These are phyloP conservation scores for Cyphomyrus discorhynchus DNA, from an alignment of 2,113 vertebrate species.

Conservation along the genomic window DNA sequence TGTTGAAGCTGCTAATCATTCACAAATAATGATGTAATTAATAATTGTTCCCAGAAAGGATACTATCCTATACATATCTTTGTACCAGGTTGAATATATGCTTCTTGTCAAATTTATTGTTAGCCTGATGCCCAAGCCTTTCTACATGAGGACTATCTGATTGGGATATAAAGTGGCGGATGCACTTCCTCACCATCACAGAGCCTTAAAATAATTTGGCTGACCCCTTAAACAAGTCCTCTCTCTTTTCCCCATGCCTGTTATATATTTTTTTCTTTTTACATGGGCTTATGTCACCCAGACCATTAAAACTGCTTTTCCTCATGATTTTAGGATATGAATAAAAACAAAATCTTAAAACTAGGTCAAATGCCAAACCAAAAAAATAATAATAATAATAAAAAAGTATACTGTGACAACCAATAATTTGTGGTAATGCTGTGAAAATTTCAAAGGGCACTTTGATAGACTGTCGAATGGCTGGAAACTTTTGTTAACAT, in stretches of 20 bases:
- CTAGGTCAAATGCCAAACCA: conserved; percentile 5
- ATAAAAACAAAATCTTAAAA: conserved; percentile 36
- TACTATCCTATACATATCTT: conserved; percentile 3
- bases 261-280: conserved; percentile 44
- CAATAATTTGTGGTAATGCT: conserved; percentile 35
- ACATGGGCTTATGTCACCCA: conserved; percentile 48
- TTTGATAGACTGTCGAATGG: background rate
- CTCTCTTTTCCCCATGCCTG: background rate
- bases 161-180: background rate
- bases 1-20: background rate
- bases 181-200: background rate
- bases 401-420: conserved; percentile 24
- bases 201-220: background rate
- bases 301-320: conserved; percentile 51
- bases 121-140: conserved; percentile 28
- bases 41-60: background rate
- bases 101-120: conserved; percentile 36
- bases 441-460: conserved; percentile 37
- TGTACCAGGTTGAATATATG: conserved; percentile 43
- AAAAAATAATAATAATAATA: conserved; percentile 22
- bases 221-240: background rate
- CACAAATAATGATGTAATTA: background rate
- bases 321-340: conserved; percentile 44
- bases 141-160: conserved; percentile 22
- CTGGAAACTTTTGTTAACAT: background rate